Evolutionary conservation across 2,888 invertebrate genomes (phyloP), one percentile per base, ranked within the genome.

Genomic region (Diarsia rubi): DNA sequence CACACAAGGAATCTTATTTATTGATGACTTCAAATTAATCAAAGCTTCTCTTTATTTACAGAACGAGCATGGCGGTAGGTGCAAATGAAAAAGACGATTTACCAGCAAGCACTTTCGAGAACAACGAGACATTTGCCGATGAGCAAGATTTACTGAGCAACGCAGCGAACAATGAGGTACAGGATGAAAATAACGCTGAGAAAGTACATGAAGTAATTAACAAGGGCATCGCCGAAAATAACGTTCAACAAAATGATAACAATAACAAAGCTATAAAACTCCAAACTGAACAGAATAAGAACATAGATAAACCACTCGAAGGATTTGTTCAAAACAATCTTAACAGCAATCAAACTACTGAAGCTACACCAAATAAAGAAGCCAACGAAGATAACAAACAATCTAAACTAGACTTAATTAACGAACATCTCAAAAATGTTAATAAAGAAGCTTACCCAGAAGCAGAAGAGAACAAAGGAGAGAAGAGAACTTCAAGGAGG

Each of bases 51-150:
- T 73, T 68, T 80, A 19, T 42, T 85, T 75, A 16, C 85, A 86
- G 86, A 83, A 74, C 62, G 64, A 86, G 84, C 69, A 86, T 86
- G 86, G 86, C 85, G 73, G 73, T 80, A 72, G 79, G 73, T 14
- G 64, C 57, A 8, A 73, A 52, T 45, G 77, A 62, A 73, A 73
- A 68, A 71, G 76, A 64, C 3, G 54, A 77, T 62, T 31, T 37
- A 69, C 57, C 67, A 80, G 37, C 37, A 37, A 79, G 16, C 59
- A 69, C 72, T 27, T 44, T 57, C 12, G 71, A 82, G 5, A 79
- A 66, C 27, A 78, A 70, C 64, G 70, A 62, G 44, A 60, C 70
- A 24, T 45, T 75, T 59, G 69, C 70, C 45, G 84, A 77, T 59
- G 70, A 73, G 54, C 44, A 82, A 77, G 66, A 73, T 44, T 68